Conservation (phyloP, 2,888 invertebrate species). For the Pristionchus maxplancki region DNA sequence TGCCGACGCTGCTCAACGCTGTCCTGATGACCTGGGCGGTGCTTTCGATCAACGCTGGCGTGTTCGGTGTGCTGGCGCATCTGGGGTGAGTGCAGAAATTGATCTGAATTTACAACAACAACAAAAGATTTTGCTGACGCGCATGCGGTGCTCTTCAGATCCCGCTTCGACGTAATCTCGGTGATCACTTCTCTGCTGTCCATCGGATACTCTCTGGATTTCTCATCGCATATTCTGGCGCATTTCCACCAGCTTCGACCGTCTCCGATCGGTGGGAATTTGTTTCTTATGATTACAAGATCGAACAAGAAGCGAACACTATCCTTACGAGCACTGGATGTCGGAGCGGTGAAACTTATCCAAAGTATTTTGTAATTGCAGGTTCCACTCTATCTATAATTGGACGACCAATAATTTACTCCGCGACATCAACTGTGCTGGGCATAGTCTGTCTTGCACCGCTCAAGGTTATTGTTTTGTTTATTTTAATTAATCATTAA, state of each 20-base stretch:
- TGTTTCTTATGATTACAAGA: not conserved
- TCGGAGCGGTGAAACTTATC: not conserved
- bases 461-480: not conserved
- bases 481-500: not conserved
- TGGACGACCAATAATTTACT: not conserved
- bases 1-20: constrained; percentile 24
- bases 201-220: constrained; percentile 58
- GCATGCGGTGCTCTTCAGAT: not conserved
- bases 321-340: not conserved
- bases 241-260: constrained; percentile 49
- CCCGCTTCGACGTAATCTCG: constrained; percentile 57
- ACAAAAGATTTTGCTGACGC: not conserved
- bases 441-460: constrained; percentile 4
- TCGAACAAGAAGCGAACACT: not conserved
- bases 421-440: constrained; percentile 24
- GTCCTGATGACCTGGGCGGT: constrained; percentile 46
- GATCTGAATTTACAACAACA: not conserved
- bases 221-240: constrained; percentile 53
- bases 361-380: not conserved
- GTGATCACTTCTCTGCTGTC: constrained; percentile 56
- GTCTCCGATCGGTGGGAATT: not conserved
- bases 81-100: constrained; percentile 16
- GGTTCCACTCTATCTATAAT: not conserved
- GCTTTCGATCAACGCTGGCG: constrained; percentile 45
- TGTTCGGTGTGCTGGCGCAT: constrained; percentile 35